A percentile compares a stretch with the other conserved stretches of the same genome.
These are phyloP conservation scores for Thinocorus orbignyianus DNA, from an alignment of 2,113 vertebrate genomes.

Conservation along the genomic window DNA sequence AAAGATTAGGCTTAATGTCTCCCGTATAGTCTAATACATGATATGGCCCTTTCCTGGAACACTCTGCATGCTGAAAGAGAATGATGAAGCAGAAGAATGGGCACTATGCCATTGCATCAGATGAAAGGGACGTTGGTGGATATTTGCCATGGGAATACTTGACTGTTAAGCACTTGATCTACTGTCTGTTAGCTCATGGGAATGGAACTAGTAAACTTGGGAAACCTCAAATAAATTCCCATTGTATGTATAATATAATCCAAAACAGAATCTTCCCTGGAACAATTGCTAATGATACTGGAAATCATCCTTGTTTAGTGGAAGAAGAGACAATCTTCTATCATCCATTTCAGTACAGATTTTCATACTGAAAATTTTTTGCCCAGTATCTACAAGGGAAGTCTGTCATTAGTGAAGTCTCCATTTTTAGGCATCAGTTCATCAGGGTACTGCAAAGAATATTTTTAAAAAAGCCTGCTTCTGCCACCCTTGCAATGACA, in stretches of 20 bases:
- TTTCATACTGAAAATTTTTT: not conserved
- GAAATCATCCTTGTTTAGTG: constrained; percentile 28
- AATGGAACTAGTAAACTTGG: constrained; percentile 69
- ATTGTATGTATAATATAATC: constrained; percentile 66
- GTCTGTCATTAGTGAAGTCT: not conserved
- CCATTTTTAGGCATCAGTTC: not conserved
- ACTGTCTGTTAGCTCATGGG: constrained; percentile 70
- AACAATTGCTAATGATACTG: constrained; percentile 53
- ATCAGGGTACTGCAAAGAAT: not conserved
- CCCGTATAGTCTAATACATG: not conserved
- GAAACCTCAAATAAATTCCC: constrained; percentile 72
- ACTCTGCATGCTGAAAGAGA: constrained; percentile 8
- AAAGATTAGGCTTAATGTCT: constrained; percentile 47
- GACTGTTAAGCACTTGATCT: constrained; percentile 70
- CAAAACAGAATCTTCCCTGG: constrained; percentile 37
- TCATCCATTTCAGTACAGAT: not conserved
- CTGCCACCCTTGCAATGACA: not conserved
- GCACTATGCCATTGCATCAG: constrained; percentile 61
- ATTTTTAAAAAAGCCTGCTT: not conserved
- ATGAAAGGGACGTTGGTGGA: constrained; percentile 71
- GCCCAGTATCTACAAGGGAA: not conserved
- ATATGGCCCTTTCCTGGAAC: constrained; percentile 56
- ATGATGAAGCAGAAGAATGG: constrained; percentile 70
- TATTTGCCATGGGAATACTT: constrained; percentile 72
- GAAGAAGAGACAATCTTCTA: constrained; percentile 27